A percentile compares a stretch with the other conserved stretches of the same genome.
Conservation (phyloP, 2,113 vertebrate species). For the Cyprinus carpio region DNA sequence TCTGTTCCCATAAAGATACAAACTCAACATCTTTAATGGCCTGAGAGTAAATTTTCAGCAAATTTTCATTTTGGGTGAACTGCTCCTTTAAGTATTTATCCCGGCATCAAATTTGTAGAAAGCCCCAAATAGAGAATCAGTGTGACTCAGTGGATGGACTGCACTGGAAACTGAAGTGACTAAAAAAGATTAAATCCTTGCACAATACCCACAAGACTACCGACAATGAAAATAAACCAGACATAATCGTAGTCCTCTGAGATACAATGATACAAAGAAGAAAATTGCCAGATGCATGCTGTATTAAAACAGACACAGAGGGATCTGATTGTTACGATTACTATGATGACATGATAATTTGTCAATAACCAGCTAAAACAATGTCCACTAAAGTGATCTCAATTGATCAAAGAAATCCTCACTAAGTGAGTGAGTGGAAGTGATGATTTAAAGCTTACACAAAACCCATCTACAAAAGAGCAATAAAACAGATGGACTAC, state of each 20-base stretch:
- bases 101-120: neutral
- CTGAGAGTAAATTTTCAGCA: neutral
- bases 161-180: neutral
- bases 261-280: neutral
- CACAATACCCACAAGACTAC: neutral
- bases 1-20: neutral
- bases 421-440: neutral
- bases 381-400: neutral
- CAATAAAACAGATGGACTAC: conserved; percentile 7
- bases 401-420: neutral
- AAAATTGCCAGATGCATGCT: neutral
- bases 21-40: neutral
- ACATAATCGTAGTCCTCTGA: neutral
- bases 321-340: neutral
- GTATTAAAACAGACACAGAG: neutral
- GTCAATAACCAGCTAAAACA: neutral
- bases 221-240: neutral
- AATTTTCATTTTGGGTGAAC: neutral
- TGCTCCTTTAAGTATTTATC: neutral
- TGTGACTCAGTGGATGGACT: neutral
- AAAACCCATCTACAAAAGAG: neutral
- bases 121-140: neutral
- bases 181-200: neutral
- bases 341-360: neutral
- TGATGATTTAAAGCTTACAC: neutral